Evolutionary conservation across 2,888 invertebrate species (phyloP).

Genomic region (Lumbricus terrestris): DNA sequence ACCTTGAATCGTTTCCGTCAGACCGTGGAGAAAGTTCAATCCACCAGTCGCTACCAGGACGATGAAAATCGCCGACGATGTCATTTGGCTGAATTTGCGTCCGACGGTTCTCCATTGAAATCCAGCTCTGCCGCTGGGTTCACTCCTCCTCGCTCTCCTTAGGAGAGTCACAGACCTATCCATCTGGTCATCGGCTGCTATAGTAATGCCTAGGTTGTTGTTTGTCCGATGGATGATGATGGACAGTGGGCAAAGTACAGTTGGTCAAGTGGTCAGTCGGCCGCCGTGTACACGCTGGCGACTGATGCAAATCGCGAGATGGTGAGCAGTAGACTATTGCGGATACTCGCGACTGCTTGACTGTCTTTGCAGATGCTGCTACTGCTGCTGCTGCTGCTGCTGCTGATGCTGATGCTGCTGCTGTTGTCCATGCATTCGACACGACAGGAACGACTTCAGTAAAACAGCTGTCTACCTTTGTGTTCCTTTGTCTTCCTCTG

Average conservation of each 20-base stretch:
- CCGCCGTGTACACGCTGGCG: background rate
- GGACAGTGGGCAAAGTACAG: background rate
- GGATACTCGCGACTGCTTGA: background rate
- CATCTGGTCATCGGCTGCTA: slow-evolving; percentile 3
- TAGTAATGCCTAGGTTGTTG: background rate
- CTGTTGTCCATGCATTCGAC: background rate
- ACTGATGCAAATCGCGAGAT: background rate
- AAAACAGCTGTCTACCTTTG: background rate
- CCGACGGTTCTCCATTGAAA: background rate
- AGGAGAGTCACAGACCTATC: background rate
- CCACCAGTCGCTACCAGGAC: background rate
- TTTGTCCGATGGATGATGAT: background rate
- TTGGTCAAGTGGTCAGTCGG: background rate
- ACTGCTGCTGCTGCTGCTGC: background rate
- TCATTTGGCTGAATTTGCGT: background rate
- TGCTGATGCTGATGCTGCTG: background rate
- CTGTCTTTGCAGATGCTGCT: background rate
- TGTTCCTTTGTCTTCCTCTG: background rate
- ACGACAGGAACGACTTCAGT: background rate
- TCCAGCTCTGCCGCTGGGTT: background rate
- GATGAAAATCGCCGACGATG: background rate
- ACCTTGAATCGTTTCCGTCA: background rate
- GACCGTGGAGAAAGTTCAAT: background rate
- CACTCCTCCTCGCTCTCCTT: background rate
- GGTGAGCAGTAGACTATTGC: background rate